Base-by-base conservation (phyloP, 2,888 invertebrate genomes). In the Prenolepis imparis region DNA sequence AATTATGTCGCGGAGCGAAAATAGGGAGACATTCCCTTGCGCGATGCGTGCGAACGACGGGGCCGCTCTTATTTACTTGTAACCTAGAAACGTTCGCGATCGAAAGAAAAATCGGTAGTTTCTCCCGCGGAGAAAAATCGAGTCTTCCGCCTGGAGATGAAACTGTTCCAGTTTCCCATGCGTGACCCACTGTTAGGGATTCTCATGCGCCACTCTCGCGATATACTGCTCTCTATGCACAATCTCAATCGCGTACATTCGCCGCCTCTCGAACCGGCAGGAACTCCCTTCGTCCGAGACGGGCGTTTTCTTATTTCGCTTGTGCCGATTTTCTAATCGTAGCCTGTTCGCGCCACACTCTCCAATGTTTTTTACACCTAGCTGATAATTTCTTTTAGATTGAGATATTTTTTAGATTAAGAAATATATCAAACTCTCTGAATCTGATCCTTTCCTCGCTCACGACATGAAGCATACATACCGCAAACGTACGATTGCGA, bases 131-230 rank as follows among this genome's bases (percentile, higher is more conserved):
- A 84, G 91, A 90, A 91, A 91, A 91, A 91, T 88, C 91, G 86
- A 86, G 89, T 84, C 84, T 88, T 88, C 86, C 84, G 84, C 74
- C 66, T 86, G 75, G 78, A 83, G 86, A 89, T 89, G 91, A 90
- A 90, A 91, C 88, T 84, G 91, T 91, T 90, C 90, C 90, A 91
- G 87, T 90, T 91, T 87, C 88, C 72, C 88, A 86, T 83, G 89
- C 83, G 86, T 89, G 90, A 89, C 89, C 89, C 85, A 90, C 87
- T 89, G 74, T 52, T 78, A 72, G 57, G 73, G 73, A 80, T 57
- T 70, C 44, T 72, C 72, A 32, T n/a, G 67, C 70, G 52, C 70
- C 55, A 55, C 70, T 70, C 55, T 77, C 77, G 61, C 72, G 39
- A 66, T 74, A 66, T 74, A 64, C 64, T 36, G 68, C 52, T 52